Conservation (phyloP, 2,888 invertebrate genomes). For the Drosophila buzzatii region DNA sequence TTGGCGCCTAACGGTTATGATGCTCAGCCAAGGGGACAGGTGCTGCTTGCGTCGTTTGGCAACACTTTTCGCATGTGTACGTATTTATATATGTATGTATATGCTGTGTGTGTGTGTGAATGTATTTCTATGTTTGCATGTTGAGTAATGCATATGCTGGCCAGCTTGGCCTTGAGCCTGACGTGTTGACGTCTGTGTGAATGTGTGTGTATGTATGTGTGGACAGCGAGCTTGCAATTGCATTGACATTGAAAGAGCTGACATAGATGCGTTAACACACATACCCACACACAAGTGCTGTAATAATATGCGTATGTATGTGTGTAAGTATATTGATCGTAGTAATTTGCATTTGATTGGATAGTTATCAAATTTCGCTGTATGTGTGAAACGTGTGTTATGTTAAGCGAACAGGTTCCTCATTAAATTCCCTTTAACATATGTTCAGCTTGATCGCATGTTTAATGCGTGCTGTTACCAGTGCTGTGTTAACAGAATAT, state of each 20-base stretch:
- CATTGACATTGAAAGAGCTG: slow-evolving; percentile 78
- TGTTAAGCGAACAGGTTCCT: not conserved
- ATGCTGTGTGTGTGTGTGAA: slow-evolving; percentile 7
- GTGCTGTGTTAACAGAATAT: slow-evolving; percentile 8
- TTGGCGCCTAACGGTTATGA: slow-evolving; percentile 60
- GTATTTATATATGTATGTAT: slow-evolving; percentile 3
- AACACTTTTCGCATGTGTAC: slow-evolving; percentile 11
- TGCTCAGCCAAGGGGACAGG: slow-evolving; percentile 15
- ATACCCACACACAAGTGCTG: not conserved
- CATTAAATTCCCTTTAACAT: slow-evolving; percentile 3
- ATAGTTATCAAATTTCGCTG: slow-evolving; percentile 1
- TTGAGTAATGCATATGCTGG: slow-evolving; percentile 56
- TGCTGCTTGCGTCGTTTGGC: slow-evolving; percentile 8
- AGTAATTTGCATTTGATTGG: slow-evolving; percentile 46
- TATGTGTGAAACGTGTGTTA: not conserved
- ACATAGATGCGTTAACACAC: slow-evolving; percentile 51
- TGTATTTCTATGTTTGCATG: slow-evolving; percentile 20
- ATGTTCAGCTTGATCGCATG: not conserved
- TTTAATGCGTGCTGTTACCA: slow-evolving; percentile 2
- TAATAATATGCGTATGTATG: not conserved
- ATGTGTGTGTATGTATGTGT: slow-evolving; percentile 21
- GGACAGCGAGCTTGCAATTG: slow-evolving; percentile 54
- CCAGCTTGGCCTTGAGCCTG: slow-evolving; percentile 73
- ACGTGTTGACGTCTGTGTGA: not conserved
- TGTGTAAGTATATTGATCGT: not conserved